Evolutionary conservation across 2,888 invertebrate genomes (phyloP).

Genomic region (Antheraea yamamai): DNA sequence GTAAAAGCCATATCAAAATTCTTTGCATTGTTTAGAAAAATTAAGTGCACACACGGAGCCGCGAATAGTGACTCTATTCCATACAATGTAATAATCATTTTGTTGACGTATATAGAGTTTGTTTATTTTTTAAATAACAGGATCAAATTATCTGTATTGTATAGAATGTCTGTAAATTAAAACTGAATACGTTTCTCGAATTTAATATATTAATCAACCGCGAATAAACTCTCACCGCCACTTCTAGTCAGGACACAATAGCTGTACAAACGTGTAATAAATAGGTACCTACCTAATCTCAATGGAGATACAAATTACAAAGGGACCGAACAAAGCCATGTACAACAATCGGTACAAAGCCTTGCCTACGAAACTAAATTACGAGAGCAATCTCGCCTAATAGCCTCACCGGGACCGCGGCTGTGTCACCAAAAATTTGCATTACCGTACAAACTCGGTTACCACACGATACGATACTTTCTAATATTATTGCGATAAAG

Average conservation of each 20-base stretch:
- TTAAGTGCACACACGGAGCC: no score
- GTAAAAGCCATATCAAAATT: no score
- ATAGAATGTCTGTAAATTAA: background rate
- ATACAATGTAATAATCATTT: no score
- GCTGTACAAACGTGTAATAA: constrained; percentile 37
- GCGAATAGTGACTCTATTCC: no score
- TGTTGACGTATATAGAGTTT: no score
- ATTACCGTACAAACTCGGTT: constrained; percentile 50
- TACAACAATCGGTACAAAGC: constrained; percentile 62
- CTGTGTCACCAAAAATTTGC: constrained; percentile 78
- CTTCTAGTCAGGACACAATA: constrained; percentile 47
- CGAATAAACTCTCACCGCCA: constrained; percentile 55
- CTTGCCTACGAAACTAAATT: constrained; percentile 79
- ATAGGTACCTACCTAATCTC: constrained; percentile 39
- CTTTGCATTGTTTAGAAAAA: no score
- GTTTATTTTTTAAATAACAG: no score
- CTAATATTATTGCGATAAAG: constrained; percentile 46
- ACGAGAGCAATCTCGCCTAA: constrained; percentile 75
- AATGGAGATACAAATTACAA: constrained; percentile 64
- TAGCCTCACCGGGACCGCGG: constrained; percentile 61
- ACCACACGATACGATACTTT: constrained; percentile 46
- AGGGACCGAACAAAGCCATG: constrained; percentile 58
- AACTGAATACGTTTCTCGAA: background rate
- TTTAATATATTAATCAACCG: constrained; percentile 22
- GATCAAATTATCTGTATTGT: background rate